Evolutionary conservation across 2,113 vertebrate species (phyloP), one percentile per base, ranked within the genome.

Genomic region (Willisornis vidua): DNA sequence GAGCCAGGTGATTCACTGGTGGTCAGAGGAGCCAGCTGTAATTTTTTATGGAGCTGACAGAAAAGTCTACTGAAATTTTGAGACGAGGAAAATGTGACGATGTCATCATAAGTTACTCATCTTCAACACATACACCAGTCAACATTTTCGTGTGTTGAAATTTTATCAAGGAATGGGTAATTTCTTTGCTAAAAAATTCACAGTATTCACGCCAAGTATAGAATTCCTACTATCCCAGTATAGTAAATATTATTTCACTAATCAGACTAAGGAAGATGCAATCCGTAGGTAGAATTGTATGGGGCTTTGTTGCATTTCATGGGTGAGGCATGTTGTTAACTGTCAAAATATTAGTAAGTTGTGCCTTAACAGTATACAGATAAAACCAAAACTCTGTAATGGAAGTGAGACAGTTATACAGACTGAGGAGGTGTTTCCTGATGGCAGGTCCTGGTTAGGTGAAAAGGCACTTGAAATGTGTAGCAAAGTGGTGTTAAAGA

Each of bases 1-100:
- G 89, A 93, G 90, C 90, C 88, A 93, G 83, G 93, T 93, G 89
- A 92, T 90, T 95, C 86, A 89, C 37, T 45, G 72, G 57, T 75
- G 90, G 95, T 87, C 58, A 49, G 80, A 84, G 55, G 52, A 93
- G n/a, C 43, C 1, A 19, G 57, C 70, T 89, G 80, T 48, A 85
- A 29, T 37, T 81, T 86, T 59, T 84, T 54, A 39, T 90, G 82
- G 61, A 86, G 28, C 35, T 74, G 90, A 52, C 55, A 86, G 71
- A 78, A 62, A 72, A 86, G 48, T 87, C 70, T 84, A 43, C 54
- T 62, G 76, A 75, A 72, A 90, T 87, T 85, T 9, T 49, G 76
- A 61, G 70, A 41, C 24, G 41, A 75, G 28, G 7, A 87, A 92
- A 75, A 83, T 10, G n/a, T 51, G 84, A 54, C 72, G 65, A n/a